Percentiles rank a stretch among this genome's conserved stretches.
phyloP scores from a whole-genome alignment of 2,113 vertebrate genomes.

The Psilopsiagon aurifrons region DNA sequence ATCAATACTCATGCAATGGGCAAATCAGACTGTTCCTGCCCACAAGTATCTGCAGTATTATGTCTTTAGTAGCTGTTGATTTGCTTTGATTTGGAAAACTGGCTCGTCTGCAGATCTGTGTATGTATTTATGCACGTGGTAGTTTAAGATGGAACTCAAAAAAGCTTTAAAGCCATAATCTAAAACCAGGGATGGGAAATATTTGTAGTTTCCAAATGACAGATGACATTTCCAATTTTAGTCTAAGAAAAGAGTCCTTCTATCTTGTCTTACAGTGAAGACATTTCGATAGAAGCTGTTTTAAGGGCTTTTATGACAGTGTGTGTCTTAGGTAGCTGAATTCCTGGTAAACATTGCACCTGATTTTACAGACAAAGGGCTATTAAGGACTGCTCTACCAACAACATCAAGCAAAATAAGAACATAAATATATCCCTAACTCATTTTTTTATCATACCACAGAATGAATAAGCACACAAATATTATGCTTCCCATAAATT shows the following conservation, averaged over 20 bases:
- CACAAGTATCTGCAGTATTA: neutral
- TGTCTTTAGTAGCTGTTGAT: constrained; percentile 57
- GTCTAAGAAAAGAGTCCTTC: neutral
- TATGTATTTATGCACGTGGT: constrained; percentile 26
- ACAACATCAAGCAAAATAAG: neutral
- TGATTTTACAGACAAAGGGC: neutral
- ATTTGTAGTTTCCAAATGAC: constrained; percentile 4
- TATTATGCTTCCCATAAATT: neutral
- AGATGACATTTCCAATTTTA: neutral
- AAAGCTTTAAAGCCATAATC: constrained; percentile 32
- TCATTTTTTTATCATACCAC: neutral
- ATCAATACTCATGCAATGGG: constrained; percentile 43
- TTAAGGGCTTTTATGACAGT: neutral
- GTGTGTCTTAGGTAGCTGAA: neutral
- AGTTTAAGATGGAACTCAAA: constrained; percentile 13
- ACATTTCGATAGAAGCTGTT: neutral
- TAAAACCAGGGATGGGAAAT: neutral
- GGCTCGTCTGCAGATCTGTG: constrained; percentile 8
- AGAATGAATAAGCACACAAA: neutral
- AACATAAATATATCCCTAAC: neutral
- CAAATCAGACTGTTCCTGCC: constrained; percentile 42
- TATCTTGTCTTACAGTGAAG: neutral
- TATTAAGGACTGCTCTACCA: neutral
- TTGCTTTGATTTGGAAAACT: constrained; percentile 62
- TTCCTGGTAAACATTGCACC: neutral